These are phyloP conservation scores for Psilopogon haemacephalus DNA, from an alignment of 2,113 vertebrate genomes.

Conservation along the genomic window DNA sequence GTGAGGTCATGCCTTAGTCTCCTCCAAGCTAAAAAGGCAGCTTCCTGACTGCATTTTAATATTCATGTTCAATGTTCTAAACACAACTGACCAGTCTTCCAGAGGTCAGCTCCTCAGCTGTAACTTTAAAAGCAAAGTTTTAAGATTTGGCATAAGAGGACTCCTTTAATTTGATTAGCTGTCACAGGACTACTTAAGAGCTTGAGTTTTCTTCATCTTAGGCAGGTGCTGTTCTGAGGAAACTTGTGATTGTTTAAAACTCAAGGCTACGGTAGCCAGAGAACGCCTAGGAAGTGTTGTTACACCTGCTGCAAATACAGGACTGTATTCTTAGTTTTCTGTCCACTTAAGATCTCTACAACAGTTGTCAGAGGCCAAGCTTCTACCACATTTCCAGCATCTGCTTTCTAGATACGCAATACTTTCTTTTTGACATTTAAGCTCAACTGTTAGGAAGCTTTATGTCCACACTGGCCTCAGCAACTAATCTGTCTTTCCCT, in stretches of 20 bases:
- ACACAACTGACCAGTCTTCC: background rate
- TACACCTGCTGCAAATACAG: background rate
- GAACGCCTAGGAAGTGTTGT: background rate
- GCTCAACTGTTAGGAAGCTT: conserved; percentile 33
- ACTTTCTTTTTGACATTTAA: conserved; percentile 14
- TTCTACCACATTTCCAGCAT: background rate
- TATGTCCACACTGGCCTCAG: conserved; percentile 15
- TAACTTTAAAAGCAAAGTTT: background rate
- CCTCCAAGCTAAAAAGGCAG: background rate
- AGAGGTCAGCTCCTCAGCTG: background rate
- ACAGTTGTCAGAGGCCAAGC: background rate
- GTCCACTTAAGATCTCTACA: background rate
- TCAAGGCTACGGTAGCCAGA: background rate
- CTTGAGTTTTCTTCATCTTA: background rate
- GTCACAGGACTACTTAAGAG: background rate
- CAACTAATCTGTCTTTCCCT: conserved; percentile 43
- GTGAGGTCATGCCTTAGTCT: too few species aligned
- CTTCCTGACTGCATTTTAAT: background rate
- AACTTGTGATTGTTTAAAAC: background rate
- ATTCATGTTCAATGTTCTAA: background rate
- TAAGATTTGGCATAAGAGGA: background rate
- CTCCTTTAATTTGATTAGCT: background rate
- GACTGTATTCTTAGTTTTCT: background rate
- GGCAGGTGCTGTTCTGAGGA: background rate
- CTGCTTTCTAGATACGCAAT: background rate